Conservation (phyloP, 2,888 invertebrate genomes). For the Pelosia muscerda region DNA sequence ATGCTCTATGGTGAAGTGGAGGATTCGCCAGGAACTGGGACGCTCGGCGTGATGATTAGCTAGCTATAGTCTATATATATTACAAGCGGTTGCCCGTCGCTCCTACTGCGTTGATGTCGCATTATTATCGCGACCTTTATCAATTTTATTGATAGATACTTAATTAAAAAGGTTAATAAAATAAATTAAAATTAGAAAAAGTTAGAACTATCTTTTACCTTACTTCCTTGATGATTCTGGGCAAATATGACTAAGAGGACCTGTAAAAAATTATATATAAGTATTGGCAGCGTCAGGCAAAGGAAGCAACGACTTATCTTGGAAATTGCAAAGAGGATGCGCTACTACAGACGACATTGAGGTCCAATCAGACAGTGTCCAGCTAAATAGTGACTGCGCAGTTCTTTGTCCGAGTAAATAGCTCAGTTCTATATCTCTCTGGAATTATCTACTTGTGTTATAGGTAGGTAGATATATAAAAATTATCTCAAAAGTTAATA, state of each 20-base stretch:
- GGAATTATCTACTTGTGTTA: neutral
- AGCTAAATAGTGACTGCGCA: slow-evolving; percentile 61
- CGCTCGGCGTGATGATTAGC: too few species aligned
- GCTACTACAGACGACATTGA: slow-evolving; percentile 79
- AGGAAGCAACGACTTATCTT: slow-evolving; percentile 81
- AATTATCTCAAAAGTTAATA: slow-evolving; percentile 1
- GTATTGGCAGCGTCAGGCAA: slow-evolving; percentile 52
- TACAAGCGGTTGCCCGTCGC: too few species aligned
- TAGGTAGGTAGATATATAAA: neutral
- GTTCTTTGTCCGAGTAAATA: slow-evolving; percentile 43
- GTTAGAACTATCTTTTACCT: neutral
- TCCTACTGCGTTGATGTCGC: too few species aligned
- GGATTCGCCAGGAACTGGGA: too few species aligned
- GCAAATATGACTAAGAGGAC: slow-evolving; percentile 29
- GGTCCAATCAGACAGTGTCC: slow-evolving; percentile 74
- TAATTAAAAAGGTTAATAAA: too few species aligned
- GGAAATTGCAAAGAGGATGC: slow-evolving; percentile 81
- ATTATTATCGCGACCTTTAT: neutral
- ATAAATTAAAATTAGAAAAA: too few species aligned
- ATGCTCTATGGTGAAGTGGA: too few species aligned
- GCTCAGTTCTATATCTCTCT: slow-evolving; percentile 2
- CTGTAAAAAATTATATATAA: slow-evolving; percentile 43
- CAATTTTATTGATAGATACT: too few species aligned
- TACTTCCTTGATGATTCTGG: neutral
- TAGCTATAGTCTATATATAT: too few species aligned